These are phyloP conservation scores for Reinhardtius hippoglossoides DNA, from an alignment of 2,113 vertebrate genomes.

Conservation along the genomic window DNA sequence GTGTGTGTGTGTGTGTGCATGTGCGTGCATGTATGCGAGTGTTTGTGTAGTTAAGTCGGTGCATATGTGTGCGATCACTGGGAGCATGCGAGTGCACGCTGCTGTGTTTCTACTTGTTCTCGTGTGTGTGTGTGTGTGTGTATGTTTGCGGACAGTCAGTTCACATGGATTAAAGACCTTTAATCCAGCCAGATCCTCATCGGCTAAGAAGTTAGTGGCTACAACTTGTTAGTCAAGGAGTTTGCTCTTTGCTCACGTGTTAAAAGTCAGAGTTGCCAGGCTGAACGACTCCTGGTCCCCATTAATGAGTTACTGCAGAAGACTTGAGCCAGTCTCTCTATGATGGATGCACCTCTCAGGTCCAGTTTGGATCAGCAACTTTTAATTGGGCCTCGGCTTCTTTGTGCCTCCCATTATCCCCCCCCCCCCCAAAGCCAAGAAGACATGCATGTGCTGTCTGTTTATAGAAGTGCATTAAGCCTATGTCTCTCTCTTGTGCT, in stretches of 20 bases:
- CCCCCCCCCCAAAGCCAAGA: conserved; percentile 29
- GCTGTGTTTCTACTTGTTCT: conserved; percentile 9
- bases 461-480: no score
- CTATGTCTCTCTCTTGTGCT: no score
- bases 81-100: neutral
- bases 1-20: conserved; percentile 16
- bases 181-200: conserved; percentile 66
- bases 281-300: conserved; percentile 24
- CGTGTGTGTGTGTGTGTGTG: neutral
- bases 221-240: conserved; percentile 47
- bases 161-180: conserved; percentile 66
- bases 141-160: conserved; percentile 23
- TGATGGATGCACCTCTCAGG: conserved; percentile 68
- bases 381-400: conserved; percentile 67
- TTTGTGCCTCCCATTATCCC: conserved; percentile 49
- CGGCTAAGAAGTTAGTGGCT: conserved; percentile 60
- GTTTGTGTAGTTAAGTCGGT: conserved; percentile 11
- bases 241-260: conserved; percentile 30
- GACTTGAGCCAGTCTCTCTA: conserved; percentile 21
- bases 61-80: conserved; percentile 7
- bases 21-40: neutral
- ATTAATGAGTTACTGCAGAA: conserved; percentile 13
- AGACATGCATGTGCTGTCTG: no score
- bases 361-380: conserved; percentile 70
- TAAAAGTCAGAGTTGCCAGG: conserved; percentile 26